Conservation (phyloP, 1,140 invertebrate genomes). For the Macrobrachium nipponense region DNA sequence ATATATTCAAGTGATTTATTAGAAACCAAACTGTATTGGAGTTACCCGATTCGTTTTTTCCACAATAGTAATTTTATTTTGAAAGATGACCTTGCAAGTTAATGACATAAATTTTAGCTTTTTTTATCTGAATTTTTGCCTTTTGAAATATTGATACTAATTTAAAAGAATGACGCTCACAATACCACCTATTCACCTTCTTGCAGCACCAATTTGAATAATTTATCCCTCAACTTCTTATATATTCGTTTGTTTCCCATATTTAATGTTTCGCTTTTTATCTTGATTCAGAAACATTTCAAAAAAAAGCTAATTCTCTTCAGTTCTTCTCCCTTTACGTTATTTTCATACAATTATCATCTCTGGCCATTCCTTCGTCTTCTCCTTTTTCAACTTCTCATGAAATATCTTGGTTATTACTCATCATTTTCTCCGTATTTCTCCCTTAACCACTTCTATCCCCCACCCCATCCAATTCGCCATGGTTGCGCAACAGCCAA, state of each 20-base stretch:
- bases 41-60: no score
- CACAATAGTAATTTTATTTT: no score
- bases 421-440: background rate
- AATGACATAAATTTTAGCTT: no score
- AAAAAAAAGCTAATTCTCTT: background rate
- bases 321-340: background rate
- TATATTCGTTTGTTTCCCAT: slow-evolving; percentile 18
- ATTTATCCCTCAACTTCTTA: background rate
- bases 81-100: no score
- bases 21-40: no score
- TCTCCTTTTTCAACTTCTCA: background rate
- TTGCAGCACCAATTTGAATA: no score
- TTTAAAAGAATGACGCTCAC: no score
- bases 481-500: background rate
- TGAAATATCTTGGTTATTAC: background rate
- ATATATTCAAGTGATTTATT: no score
- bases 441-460: background rate
- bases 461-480: background rate
- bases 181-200: no score
- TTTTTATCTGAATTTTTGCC: no score
- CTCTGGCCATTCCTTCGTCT: background rate
- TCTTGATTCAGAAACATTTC: no score
- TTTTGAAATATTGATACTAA: no score
- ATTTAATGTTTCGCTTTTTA: background rate
- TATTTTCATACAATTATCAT: background rate